These are phyloP conservation scores for Percina caprodes DNA, from an alignment of 2,113 vertebrate genomes.

Conservation along the genomic window DNA sequence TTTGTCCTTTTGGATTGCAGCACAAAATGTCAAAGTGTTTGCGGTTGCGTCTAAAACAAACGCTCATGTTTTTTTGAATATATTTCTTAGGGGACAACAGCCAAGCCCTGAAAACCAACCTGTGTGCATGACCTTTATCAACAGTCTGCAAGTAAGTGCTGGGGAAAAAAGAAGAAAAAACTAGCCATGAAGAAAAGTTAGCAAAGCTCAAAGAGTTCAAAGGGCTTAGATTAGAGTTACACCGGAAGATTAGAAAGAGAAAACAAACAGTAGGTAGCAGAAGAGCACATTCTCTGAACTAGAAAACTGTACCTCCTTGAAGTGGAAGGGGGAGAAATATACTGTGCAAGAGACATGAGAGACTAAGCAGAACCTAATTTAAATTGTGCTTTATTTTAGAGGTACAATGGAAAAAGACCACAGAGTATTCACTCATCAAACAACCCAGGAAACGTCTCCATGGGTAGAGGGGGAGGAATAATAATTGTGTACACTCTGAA, in stretches of 20 bases:
- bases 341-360: constrained; percentile 60
- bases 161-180: not conserved
- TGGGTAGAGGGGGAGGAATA: constrained; percentile 61
- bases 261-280: constrained; percentile 55
- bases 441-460: constrained; percentile 65
- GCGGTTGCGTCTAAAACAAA: constrained; percentile 10
- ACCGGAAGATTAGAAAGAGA: constrained; percentile 63
- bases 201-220: constrained; percentile 52
- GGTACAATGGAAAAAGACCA: constrained; percentile 68
- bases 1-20: not conserved
- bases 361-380: constrained; percentile 71
- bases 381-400: constrained; percentile 75
- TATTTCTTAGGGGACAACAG: constrained; percentile 11
- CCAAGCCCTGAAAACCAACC: constrained; percentile 8
- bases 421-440: constrained; percentile 79
- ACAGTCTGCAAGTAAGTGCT: constrained; percentile 27
- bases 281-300: constrained; percentile 46
- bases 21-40: not conserved
- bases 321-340: constrained; percentile 39
- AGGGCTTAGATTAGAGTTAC: constrained; percentile 60
- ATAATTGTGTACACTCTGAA: constrained; percentile 78
- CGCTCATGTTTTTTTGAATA: not conserved
- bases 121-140: constrained; percentile 39
- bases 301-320: constrained; percentile 60
- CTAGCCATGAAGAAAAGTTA: constrained; percentile 42